These are phyloP conservation scores for Cranoglanis bouderius DNA, from an alignment of 2,113 vertebrate species.

Conservation along the genomic window DNA sequence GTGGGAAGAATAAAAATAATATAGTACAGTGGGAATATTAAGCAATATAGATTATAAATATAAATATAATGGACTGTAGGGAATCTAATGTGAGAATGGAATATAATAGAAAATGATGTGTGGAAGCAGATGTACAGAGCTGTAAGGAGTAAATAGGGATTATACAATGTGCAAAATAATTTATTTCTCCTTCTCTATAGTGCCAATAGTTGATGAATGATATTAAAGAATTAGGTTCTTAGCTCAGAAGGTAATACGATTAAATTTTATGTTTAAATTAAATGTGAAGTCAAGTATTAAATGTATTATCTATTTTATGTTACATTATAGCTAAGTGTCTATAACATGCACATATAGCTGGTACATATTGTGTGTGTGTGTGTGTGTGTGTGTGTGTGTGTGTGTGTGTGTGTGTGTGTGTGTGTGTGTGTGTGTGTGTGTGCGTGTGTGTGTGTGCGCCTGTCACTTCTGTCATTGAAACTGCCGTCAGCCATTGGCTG, in stretches of 20 bases:
- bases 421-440: slow-evolving; percentile 14
- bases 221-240: neutral
- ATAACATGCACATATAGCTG: neutral
- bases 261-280: neutral
- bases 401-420: neutral
- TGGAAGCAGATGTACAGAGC: no score
- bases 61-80: no score
- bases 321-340: neutral
- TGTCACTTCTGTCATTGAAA: slow-evolving; percentile 42
- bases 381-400: neutral
- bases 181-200: no score
- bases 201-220: no score
- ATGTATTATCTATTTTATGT: neutral
- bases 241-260: neutral
- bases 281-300: neutral
- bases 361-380: neutral
- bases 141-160: no score
- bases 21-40: no score
- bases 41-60: no score
- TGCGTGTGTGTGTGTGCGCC: slow-evolving; percentile 18
- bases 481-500: slow-evolving; percentile 58
- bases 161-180: no score
- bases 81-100: no score
- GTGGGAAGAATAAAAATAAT: no score
- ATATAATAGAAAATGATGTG: no score